Percentiles rank a stretch among this genome's conserved stretches.
Evolutionary conservation across 2,797 vertebrate genomes (phyloP).

Genomic region (Anguilla marmorata): DNA sequence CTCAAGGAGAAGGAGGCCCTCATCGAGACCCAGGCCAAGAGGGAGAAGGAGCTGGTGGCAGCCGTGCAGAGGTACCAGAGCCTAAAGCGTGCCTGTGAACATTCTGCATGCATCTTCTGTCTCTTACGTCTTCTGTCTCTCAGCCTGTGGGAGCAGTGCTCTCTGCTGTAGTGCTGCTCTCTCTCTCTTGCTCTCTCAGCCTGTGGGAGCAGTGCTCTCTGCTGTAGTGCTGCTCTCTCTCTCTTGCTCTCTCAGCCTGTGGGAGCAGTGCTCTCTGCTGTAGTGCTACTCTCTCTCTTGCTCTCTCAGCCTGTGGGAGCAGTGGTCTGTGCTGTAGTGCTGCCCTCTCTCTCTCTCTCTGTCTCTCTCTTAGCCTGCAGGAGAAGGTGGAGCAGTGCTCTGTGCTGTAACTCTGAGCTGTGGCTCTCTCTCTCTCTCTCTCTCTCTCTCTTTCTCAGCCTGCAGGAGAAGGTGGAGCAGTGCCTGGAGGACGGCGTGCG

Average conservation of each 20-base stretch:
- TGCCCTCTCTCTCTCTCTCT: background rate
- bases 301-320: background rate
- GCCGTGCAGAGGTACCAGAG: conserved; percentile 85
- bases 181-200: background rate
- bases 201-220: background rate
- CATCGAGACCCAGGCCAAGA: conserved; percentile 78
- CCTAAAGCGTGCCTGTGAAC: background rate
- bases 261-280: background rate
- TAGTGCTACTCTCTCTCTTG: background rate
- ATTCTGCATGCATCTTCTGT: background rate
- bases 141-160: background rate
- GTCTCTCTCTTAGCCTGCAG: background rate
- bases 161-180: background rate
- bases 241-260: background rate
- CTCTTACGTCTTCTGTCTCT: background rate
- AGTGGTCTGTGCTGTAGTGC: background rate
- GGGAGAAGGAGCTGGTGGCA: conserved; percentile 87
- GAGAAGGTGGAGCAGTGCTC: background rate
- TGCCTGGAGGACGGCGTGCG: conserved; percentile 92
- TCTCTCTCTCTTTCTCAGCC: conserved; percentile 58
- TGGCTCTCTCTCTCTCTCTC: background rate
- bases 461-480: conserved; percentile 91
- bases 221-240: background rate
- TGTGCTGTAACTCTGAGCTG: background rate
- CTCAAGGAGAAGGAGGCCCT: conserved; percentile 78